Evolutionary conservation across 1,140 invertebrate species (phyloP), one percentile per base, ranked within the genome.

Genomic region (Tigriopus japonicus): DNA sequence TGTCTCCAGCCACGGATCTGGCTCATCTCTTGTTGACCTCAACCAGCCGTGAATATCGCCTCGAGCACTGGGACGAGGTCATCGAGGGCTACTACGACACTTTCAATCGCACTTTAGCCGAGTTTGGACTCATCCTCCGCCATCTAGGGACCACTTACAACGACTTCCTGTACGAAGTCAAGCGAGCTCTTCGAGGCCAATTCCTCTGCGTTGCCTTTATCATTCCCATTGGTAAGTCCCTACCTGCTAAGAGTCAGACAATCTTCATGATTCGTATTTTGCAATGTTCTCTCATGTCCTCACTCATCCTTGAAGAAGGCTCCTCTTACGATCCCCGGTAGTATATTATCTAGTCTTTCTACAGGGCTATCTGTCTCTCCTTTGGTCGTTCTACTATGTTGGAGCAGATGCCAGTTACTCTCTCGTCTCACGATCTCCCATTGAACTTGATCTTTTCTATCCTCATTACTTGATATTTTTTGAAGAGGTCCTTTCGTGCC

Each of bases 141-240:
- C 58, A 60, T 51, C 17, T 60, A 15, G 58, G 58, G 10, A 60
- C 58, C 12, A 56, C 42, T 15, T 52, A 60, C 42, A 60, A 60
- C 23, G 42, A 60, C 13, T 60, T 60, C 41, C 55, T 58, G 2
- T 58, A 58, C 23, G 55, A 58, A 23, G 55, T 58, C 17, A 58
- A 58, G 28, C 21, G 55, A 41, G 55, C 55, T 17, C 41, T 58
- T 41, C 24, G 55, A 17, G 55, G 55, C n/a, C 55, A 58, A 23
- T 58, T 58, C 41, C 41, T 58, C n/a, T 58, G 55, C 42, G 55
- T 58, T 14, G 55, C 55, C 17, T 58, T 58, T 42, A 58, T 58
- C 42, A 58, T 58, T 41, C 55, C 55, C 28, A 58, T 58, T 41
- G 55, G 55, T 58, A 58, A 40, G 55, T 35, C 9, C 28, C n/a